Conservation (phyloP, 1,140 invertebrate species). For the Drosophila suzukii region DNA sequence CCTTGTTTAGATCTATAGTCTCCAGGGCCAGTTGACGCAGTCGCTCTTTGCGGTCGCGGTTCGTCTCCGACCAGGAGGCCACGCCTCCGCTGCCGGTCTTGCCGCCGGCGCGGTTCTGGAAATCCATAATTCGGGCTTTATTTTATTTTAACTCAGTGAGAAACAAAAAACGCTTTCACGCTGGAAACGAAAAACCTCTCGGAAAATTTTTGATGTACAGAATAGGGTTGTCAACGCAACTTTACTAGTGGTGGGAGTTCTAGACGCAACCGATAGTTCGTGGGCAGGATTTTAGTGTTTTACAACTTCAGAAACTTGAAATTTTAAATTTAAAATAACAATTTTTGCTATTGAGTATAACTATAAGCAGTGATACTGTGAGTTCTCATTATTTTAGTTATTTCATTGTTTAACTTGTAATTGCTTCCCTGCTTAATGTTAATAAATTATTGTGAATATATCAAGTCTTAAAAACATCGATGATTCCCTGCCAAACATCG, state of each 20-base stretch:
- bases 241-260: background rate
- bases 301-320: no score
- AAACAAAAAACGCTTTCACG: constrained; percentile 24
- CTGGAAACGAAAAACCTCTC: constrained; percentile 3
- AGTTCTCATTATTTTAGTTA: no score
- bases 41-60: constrained; percentile 97
- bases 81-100: constrained; percentile 99
- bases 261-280: background rate
- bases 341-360: background rate
- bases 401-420: no score
- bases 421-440: no score
- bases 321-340: background rate
- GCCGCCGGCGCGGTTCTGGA: constrained; percentile 98
- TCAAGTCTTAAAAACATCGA: no score
- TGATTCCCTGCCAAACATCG: no score
- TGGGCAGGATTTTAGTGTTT: background rate
- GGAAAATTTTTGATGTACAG: constrained; percentile 18
- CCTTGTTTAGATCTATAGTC: constrained; percentile 99
- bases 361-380: no score
- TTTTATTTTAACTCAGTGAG: constrained; percentile 75
- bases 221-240: constrained; percentile 36
- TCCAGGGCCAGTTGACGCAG: constrained; percentile 98
- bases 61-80: constrained; percentile 99
- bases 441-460: no score
- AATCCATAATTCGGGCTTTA: constrained; percentile 89